phyloP scores from a whole-genome alignment of 2,888 invertebrate genomes.

The Tipula lateralis region DNA sequence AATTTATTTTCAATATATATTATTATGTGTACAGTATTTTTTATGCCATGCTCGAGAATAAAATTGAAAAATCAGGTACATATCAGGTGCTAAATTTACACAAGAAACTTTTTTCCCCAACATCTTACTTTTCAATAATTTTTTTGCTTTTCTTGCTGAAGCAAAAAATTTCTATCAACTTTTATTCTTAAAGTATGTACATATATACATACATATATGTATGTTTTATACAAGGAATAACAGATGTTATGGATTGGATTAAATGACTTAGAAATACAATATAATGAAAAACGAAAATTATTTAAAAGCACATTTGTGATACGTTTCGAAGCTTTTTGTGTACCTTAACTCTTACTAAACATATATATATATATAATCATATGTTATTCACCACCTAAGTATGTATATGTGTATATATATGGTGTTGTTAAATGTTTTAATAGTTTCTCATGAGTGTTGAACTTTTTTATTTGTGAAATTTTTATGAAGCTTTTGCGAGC shows the following conservation, averaged over 20 bases:
- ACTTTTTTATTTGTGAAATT: background rate
- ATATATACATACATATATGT: background rate
- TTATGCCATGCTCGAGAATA: background rate
- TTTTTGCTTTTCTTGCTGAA: background rate
- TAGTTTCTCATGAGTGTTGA: conserved; percentile 1
- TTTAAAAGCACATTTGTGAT: conserved; percentile 24
- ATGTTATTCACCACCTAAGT: background rate
- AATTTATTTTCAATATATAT: background rate
- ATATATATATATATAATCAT: background rate
- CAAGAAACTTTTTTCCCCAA: background rate
- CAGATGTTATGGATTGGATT: conserved; percentile 11
- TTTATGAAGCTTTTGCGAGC: background rate
- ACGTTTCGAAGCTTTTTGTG: background rate
- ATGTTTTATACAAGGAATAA: background rate
- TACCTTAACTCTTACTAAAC: conserved; percentile 11
- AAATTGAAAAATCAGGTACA: conserved; percentile 5
- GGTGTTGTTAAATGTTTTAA: background rate
- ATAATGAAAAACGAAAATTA: conserved; percentile 4
- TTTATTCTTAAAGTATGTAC: background rate
- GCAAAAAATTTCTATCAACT: background rate
- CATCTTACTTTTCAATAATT: background rate
- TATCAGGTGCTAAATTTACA: background rate
- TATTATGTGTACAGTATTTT: background rate
- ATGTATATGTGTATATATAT: background rate
- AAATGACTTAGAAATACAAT: background rate